Conservation (phyloP, 2,797 vertebrate genomes). For the Manis crassicaudata region DNA sequence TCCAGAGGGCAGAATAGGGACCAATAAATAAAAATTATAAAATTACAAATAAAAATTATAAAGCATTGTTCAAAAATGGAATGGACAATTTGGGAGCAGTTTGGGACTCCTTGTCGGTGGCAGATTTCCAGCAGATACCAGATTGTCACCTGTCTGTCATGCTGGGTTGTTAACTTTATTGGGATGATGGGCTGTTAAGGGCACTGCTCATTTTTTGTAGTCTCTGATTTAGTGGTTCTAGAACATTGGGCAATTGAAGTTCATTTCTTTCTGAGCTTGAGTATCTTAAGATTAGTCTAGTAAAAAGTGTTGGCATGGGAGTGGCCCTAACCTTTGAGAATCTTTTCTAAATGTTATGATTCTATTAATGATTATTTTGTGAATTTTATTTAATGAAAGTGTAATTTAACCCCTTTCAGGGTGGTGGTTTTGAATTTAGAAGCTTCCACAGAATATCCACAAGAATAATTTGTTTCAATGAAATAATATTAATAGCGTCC, state of each 20-base stretch:
- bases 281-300: neutral
- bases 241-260: neutral
- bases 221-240: neutral
- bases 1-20: neutral
- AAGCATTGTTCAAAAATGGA: neutral
- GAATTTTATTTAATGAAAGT: slow-evolving; percentile 13
- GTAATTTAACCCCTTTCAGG: neutral
- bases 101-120: neutral
- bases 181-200: neutral
- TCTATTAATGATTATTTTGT: neutral
- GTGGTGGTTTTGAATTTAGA: neutral
- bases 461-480: neutral
- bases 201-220: neutral
- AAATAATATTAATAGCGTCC: neutral
- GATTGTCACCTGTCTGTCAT: neutral
- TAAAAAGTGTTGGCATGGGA: neutral
- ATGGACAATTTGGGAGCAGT: neutral
- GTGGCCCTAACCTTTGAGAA: neutral
- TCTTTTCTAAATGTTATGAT: neutral
- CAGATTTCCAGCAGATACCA: neutral
- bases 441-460: neutral
- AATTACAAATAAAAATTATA: neutral
- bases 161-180: neutral
- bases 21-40: neutral
- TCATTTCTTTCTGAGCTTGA: neutral